phyloP scores from a whole-genome alignment of 2,888 invertebrate genomes.

The Eristalis pertinax region DNA sequence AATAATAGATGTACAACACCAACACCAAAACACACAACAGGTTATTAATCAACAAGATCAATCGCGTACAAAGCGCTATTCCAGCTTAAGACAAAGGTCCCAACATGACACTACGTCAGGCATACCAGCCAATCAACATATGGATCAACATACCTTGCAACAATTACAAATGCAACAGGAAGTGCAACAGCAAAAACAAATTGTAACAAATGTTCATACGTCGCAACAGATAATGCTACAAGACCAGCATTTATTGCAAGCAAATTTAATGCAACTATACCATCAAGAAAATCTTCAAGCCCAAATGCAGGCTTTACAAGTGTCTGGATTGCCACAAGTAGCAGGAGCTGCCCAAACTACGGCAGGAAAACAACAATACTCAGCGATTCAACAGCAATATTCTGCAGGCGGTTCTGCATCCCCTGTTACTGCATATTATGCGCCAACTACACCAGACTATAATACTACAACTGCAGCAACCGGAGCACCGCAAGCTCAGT shows the following conservation, averaged over 20 bases:
- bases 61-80: conserved; percentile 86
- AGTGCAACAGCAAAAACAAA: conserved; percentile 75
- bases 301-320: conserved; percentile 77
- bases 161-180: conserved; percentile 76
- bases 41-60: conserved; percentile 79
- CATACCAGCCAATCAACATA: conserved; percentile 70
- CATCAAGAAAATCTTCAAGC: conserved; percentile 78
- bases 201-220: conserved; percentile 65
- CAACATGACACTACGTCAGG: conserved; percentile 76
- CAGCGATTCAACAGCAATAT: conserved; percentile 74
- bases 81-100: conserved; percentile 82
- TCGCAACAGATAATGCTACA: conserved; percentile 77
- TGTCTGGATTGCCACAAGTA: conserved; percentile 74
- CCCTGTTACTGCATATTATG: conserved; percentile 72
- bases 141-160: conserved; percentile 74
- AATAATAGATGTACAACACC: conserved; percentile 69
- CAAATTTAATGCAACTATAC: conserved; percentile 77
- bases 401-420: conserved; percentile 54
- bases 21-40: conserved; percentile 74
- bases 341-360: conserved; percentile 73
- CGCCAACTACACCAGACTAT: conserved; percentile 69
- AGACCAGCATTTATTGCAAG: conserved; percentile 76
- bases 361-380: conserved; percentile 72
- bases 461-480: conserved; percentile 63
- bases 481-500: conserved; percentile 64